Conservation (phyloP, 2,797 vertebrate species). For the Acanthurus lineatus region DNA sequence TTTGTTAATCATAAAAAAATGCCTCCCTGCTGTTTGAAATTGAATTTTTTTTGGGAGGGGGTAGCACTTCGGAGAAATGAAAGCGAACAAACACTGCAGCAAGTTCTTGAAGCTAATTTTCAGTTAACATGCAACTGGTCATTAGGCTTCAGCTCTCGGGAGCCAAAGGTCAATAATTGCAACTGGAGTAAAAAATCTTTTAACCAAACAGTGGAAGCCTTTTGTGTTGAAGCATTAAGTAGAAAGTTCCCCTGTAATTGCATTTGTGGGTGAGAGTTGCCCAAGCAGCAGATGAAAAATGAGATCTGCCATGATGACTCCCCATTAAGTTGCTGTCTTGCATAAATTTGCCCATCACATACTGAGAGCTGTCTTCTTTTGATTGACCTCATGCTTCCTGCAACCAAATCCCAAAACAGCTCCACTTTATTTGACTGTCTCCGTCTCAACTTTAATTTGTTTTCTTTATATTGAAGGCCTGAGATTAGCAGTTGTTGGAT, state of each 20-base stretch:
- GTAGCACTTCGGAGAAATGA: conserved; percentile 67
- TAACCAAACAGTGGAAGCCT: conserved; percentile 80
- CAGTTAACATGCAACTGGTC: conserved; percentile 87
- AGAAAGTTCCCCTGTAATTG: conserved; percentile 79
- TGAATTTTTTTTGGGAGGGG: conserved; percentile 65
- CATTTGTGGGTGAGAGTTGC: conserved; percentile 80
- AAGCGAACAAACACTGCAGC: conserved; percentile 59
- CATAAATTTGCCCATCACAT: conserved; percentile 61
- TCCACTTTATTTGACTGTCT: conserved; percentile 37
- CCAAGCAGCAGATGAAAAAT: conserved; percentile 79
- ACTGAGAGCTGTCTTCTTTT: conserved; percentile 47
- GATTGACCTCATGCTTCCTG: conserved; percentile 52
- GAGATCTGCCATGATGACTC: conserved; percentile 74
- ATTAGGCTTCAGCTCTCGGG: conserved; percentile 80
- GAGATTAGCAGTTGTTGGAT: conserved; percentile 23
- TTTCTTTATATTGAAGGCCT: conserved; percentile 32
- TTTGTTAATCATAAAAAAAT: conserved; percentile 82
- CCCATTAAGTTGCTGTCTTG: conserved; percentile 68
- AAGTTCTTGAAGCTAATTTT: conserved; percentile 81
- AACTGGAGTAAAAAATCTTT: conserved; percentile 81
- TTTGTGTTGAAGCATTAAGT: conserved; percentile 82
- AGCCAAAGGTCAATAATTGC: conserved; percentile 88
- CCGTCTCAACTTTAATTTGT: conserved; percentile 46
- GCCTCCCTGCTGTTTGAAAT: conserved; percentile 76
- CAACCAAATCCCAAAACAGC: conserved; percentile 23